Base-by-base conservation (phyloP, 2,888 invertebrate species). In the Drosophila helvetica region DNA sequence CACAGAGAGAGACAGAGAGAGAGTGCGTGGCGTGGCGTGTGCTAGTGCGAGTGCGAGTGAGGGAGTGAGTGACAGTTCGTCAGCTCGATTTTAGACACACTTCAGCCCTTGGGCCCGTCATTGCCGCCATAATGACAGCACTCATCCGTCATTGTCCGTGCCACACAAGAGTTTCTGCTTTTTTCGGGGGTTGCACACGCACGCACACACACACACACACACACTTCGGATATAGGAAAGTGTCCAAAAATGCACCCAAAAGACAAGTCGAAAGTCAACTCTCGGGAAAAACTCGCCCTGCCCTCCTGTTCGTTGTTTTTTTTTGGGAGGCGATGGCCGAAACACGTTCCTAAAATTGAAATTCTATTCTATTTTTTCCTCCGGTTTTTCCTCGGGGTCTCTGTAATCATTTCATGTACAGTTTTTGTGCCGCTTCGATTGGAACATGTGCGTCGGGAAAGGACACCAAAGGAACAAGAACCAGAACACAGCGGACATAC, bases 91-190 rank as follows among this genome's bases (percentile, higher is more conserved):
- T 85, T 81, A 78, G 88, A 80, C 82, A 86, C 88, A 77, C 78
- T 77, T 53, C 59, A 53, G 73, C 72, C 79, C 75, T 73, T 57
- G 73, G 69, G 77, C 75, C 69, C 66, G 73, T 66, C 51, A 51
- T 61, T 62, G 75, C 75, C 72, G 76, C 79, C 85, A 75, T 84
- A 80, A 79, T 82, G 84, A 79, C 86, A 87, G 77, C 64, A 79
- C 74, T 79, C 88, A 89, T 89, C 79, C 84, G 79, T 89, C 89
- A 89, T 80, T 83, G 88, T 86, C 84, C 79, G 77, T 83, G 79
- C 65, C 72, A 65, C 58, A 57, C 68, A 56, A 50, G 55, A 60
- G 60, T 60, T 46, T 19, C 69, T 59, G 51, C 52, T 38, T 7
- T 25, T 56, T 60, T 60, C 51, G 60, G 55, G 69, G 69, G 69